These are phyloP conservation scores for Apodemia zela DNA, from an alignment of 2,888 invertebrate species.

Conservation along the genomic window DNA sequence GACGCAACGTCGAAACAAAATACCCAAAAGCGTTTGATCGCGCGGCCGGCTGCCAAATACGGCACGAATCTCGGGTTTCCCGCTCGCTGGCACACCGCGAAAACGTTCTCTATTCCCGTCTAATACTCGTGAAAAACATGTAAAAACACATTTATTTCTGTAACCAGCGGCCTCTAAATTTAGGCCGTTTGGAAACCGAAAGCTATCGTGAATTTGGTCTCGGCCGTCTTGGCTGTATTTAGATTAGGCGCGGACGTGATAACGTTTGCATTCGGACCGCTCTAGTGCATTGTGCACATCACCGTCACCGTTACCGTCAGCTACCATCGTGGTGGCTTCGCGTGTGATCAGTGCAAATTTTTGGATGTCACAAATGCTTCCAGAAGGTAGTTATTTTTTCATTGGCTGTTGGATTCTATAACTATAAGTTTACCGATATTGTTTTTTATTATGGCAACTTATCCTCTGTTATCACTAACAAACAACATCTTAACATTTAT, in stretches of 20 bases:
- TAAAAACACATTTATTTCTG: slow-evolving; percentile 78
- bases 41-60: slow-evolving; percentile 69
- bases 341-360: slow-evolving; percentile 22
- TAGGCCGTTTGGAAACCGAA: slow-evolving; percentile 78
- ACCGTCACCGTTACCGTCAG: slow-evolving; percentile 21
- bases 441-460: neutral
- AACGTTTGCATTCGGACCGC: slow-evolving; percentile 28
- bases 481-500: neutral
- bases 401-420: slow-evolving; percentile 22
- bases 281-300: slow-evolving; percentile 15
- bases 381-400: slow-evolving; percentile 68
- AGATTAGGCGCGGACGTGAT: slow-evolving; percentile 60
- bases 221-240: slow-evolving; percentile 74
- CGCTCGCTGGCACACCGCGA: slow-evolving; percentile 55
- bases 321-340: slow-evolving; percentile 24
- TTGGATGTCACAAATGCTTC: slow-evolving; percentile 72
- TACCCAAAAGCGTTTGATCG: slow-evolving; percentile 68
- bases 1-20: slow-evolving; percentile 60
- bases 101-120: slow-evolving; percentile 68
- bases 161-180: slow-evolving; percentile 75
- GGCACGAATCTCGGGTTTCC: slow-evolving; percentile 77
- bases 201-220: slow-evolving; percentile 70
- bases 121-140: slow-evolving; percentile 65
- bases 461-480: neutral
- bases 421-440: slow-evolving; percentile 1